These are phyloP conservation scores for Heliocidaris erythrogramma DNA, from an alignment of 35 echinoderm and acorn worm species.

Conservation along the genomic window DNA sequence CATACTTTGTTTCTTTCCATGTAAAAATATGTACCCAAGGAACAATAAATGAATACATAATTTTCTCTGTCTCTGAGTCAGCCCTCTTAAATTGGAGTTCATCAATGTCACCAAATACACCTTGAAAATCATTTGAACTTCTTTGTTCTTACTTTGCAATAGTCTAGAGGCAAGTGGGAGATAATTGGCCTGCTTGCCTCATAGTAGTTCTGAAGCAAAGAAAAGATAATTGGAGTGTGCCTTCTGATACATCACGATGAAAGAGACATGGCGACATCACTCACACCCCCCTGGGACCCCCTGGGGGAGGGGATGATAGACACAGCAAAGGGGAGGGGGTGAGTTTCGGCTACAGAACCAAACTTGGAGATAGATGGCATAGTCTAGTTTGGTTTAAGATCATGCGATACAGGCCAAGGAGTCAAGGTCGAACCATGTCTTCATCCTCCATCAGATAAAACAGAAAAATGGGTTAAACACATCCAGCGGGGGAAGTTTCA, in stretches of 20 bases:
- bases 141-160: not conserved
- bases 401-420: not conserved
- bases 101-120: not conserved
- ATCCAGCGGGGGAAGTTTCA: slow-evolving; percentile 15
- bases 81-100: not conserved
- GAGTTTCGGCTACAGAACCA: not conserved
- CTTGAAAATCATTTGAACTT: not conserved
- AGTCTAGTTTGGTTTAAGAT: slow-evolving; percentile 2
- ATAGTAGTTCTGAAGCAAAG: not conserved
- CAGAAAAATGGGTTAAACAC: slow-evolving; percentile 13
- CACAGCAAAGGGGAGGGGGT: not conserved
- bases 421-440: not conserved
- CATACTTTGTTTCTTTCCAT: too few species aligned
- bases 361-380: not conserved
- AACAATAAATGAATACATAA: too few species aligned
- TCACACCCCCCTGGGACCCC: slow-evolving; percentile 43
- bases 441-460: slow-evolving; percentile 13
- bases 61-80: too few species aligned
- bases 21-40: too few species aligned
- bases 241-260: not conserved
- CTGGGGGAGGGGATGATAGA: slow-evolving; percentile 31
- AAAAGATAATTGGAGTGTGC: not conserved
- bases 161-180: not conserved
- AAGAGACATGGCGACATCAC: slow-evolving; percentile 23
- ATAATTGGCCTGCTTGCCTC: not conserved